Percentiles rank a stretch among this genome's conserved stretches.
Conservation (phyloP, 1,140 invertebrate species). For the Hyles euphorbiae region DNA sequence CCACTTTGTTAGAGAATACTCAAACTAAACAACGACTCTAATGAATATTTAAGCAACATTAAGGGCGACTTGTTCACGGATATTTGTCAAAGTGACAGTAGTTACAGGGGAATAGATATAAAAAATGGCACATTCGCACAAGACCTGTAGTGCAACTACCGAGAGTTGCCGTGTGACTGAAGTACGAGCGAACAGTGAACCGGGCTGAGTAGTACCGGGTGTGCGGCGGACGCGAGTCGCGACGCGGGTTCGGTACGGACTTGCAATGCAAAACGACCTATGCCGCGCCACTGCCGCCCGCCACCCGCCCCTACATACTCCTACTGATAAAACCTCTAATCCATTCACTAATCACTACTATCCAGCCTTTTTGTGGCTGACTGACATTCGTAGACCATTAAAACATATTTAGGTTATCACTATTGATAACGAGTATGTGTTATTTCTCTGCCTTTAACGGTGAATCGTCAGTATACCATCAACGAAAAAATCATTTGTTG, state of each 20-base stretch:
- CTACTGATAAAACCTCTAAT: slow-evolving; percentile 50
- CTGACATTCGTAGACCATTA: not conserved
- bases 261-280: slow-evolving; percentile 38
- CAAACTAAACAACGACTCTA: slow-evolving; percentile 2
- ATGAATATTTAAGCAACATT: slow-evolving; percentile 11
- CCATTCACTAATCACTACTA: slow-evolving; percentile 40
- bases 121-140: slow-evolving; percentile 27
- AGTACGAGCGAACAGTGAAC: slow-evolving; percentile 35
- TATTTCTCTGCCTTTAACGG: too few species aligned
- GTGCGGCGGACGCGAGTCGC: slow-evolving; percentile 33
- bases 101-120: not conserved
- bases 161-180: slow-evolving; percentile 61
- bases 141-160: slow-evolving; percentile 45
- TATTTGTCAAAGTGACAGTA: too few species aligned
- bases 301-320: slow-evolving; percentile 17
- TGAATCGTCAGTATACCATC: too few species aligned
- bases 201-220: slow-evolving; percentile 19
- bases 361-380: not conserved
- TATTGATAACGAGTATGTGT: too few species aligned
- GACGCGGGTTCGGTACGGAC: slow-evolving; percentile 31
- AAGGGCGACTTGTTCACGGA: slow-evolving; percentile 10
- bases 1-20: slow-evolving; percentile 9
- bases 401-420: too few species aligned
- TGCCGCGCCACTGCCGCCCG: slow-evolving; percentile 13
- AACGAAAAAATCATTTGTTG: too few species aligned